Base-by-base conservation (phyloP, 2,797 vertebrate species). In the Odontamblyopus rebecca region DNA sequence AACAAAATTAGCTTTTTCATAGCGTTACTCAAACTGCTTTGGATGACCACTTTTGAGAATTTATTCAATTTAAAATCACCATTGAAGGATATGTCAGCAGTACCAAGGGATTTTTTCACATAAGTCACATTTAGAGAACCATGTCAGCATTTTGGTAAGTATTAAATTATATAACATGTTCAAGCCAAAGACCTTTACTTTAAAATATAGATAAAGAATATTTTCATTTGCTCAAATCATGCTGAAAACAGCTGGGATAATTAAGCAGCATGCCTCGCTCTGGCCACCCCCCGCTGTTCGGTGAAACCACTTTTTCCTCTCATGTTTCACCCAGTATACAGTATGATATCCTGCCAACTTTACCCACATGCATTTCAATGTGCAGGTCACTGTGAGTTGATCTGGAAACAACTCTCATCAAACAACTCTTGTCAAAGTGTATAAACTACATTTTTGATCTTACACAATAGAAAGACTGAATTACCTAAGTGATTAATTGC, bases 161-260 rank as follows among this genome's bases (percentile, higher is more conserved):
- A 32, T 18, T 38, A 32, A 61, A 61, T 61, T 35, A 61, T 38
- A 38, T 61, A 61, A 12, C 32, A 61, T 4, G 60, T 19, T 61
- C 9, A 13, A 61, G 38, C 19, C 18, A 61, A 38, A 61, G 30
- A 19, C 6, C 60, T 6, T 38, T 61, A 32, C 30, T 38, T 63
- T 63, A 15, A 63, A 44, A 41, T 41, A 63, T 26, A 23, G 32
- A 63, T 63, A 15, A 63, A 63, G 35, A 63, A 41, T 63, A 23
- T 44, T 26, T 63, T 62, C 61, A 62, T 38, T 44, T 44, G 61
- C 61, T 23, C 32, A 63, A 6, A 11, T 44, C n/a, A 23, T 63
- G 61, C 6, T 23, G 35, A 35, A 23, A 63, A 23, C 32, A 63
- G 61, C 61, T 13, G 12, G 4, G 35, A 35, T 41, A 44, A 63